Evolutionary conservation across 2,113 vertebrate species (phyloP).

Genomic region (Vombatus ursinus): DNA sequence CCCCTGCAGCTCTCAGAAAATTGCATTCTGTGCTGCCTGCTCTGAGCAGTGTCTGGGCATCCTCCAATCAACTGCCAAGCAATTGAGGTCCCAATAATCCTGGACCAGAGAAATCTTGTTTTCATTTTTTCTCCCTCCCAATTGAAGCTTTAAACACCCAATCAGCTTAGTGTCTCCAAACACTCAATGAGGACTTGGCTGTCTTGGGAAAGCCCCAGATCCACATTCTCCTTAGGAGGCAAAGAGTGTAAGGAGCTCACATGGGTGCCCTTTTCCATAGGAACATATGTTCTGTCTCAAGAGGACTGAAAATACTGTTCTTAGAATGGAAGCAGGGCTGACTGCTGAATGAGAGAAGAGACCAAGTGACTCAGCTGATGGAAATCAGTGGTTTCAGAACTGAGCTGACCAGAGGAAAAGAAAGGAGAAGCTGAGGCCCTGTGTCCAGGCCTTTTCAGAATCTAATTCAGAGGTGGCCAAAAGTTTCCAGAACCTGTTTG

Average conservation of each 20-base stretch:
- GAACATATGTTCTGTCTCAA: slow-evolving; percentile 58
- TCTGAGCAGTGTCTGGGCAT: slow-evolving; percentile 44
- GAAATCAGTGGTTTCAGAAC: neutral
- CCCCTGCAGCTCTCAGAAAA: slow-evolving; percentile 52
- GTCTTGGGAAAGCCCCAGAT: neutral
- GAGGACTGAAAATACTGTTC: slow-evolving; percentile 45
- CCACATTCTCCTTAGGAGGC: slow-evolving; percentile 22
- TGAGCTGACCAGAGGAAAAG: neutral
- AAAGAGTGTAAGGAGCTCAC: neutral
- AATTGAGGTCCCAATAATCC: slow-evolving; percentile 36
- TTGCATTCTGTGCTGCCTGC: slow-evolving; percentile 51
- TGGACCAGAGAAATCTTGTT: neutral
- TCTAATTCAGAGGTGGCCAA: neutral
- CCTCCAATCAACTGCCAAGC: slow-evolving; percentile 15
- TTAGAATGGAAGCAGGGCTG: slow-evolving; percentile 23
- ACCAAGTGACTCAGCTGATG: neutral
- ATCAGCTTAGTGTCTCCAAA: neutral
- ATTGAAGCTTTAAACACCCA: neutral
- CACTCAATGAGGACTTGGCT: neutral
- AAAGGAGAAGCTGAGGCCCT: neutral
- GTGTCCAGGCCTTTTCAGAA: neutral
- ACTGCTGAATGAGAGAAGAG: slow-evolving; percentile 9
- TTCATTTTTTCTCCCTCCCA: neutral
- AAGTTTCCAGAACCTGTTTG: neutral
- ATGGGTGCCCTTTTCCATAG: slow-evolving; percentile 60